A percentile compares a stretch with the other conserved stretches of the same genome.
Evolutionary conservation across 2,113 vertebrate species (phyloP).

Genomic region (Hassar affinis): DNA sequence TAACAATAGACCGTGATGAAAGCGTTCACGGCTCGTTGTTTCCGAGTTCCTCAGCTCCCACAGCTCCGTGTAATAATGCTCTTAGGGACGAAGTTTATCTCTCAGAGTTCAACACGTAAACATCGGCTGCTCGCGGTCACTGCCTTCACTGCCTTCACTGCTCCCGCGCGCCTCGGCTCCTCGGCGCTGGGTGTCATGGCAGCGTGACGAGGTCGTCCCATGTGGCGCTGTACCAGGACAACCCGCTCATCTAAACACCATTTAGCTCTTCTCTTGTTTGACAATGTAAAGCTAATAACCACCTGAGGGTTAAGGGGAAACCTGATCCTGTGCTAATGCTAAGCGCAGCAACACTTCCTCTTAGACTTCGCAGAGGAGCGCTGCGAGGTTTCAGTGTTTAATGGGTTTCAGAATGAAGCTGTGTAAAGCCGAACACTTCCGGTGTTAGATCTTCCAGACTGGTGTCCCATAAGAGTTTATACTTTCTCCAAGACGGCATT

Average conservation of each 20-base stretch:
- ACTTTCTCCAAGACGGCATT: not conserved
- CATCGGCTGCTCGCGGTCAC: constrained; percentile 52
- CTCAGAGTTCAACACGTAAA: constrained; percentile 33
- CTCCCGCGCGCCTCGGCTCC: not conserved
- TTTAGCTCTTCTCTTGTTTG: not conserved
- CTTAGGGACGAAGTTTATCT: constrained; percentile 28
- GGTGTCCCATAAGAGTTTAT: not conserved
- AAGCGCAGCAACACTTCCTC: not conserved
- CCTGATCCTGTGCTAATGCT: not conserved
- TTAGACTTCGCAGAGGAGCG: not conserved
- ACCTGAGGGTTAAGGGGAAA: not conserved
- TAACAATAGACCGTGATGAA: not conserved
- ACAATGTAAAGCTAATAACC: constrained; percentile 2
- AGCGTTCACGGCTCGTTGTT: not conserved
- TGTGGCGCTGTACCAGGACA: not conserved
- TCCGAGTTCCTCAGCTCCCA: constrained; percentile 9
- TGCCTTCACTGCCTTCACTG: constrained; percentile 1
- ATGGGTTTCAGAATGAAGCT: not conserved
- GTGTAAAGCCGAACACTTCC: no score
- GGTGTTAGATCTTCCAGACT: not conserved
- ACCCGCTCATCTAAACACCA: not conserved
- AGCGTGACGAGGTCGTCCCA: not conserved
- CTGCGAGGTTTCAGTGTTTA: not conserved
- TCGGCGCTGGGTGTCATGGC: not conserved
- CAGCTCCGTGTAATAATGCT: constrained; percentile 28